Evolutionary conservation across 2,888 invertebrate genomes (phyloP), one percentile per base, ranked within the genome.

Genomic region (Dorcus parallelipipedus): DNA sequence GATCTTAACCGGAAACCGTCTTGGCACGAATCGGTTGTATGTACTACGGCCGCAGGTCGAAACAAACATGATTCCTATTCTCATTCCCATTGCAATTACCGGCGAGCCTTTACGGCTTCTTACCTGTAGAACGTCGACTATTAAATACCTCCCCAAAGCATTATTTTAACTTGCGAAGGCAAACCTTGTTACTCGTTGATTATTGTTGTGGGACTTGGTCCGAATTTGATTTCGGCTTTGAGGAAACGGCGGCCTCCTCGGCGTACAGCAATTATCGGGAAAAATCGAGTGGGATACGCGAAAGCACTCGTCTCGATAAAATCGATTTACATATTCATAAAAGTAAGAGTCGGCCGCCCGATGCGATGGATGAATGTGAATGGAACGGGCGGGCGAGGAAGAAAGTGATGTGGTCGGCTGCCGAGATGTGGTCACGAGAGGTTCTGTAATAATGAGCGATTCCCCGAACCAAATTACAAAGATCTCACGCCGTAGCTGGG

Each of bases 381-480:
- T 45, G 45, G 45, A 45, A n/a, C 45, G 45, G 9, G 23, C 45
- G 10, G 26, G 26, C 45, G 45, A 9, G 14, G 17, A 45, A 45
- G 45, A 45, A 45, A 45, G 45, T n/a, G 45, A 23, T 45, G 45
- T 20, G 45, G 45, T 45, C 45, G 45, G 14, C 14, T 10, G 45
- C 45, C 45, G 17, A 23, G 45, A 45, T 23, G 45, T 45, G 54
- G 54, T 54, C 58, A 54, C 54, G 54, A 54, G 49, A 39, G 54
- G 41, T 50, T 43, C 49, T 43, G 40, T 53, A 64, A 67, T 70
- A 70, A 72, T 70, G 71, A 71, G 68, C 70, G 65, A 71, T 73
- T 72, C 73, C 65, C 63, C 69, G 69, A 69, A 72, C 70, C 67
- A 71, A 73, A 73, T 72, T 73, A 73, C 70, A 71, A 72, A 72